Evolutionary conservation across 1,140 invertebrate species (phyloP), one percentile per base, ranked within the genome.

Genomic region (Heliconius hermathena): DNA sequence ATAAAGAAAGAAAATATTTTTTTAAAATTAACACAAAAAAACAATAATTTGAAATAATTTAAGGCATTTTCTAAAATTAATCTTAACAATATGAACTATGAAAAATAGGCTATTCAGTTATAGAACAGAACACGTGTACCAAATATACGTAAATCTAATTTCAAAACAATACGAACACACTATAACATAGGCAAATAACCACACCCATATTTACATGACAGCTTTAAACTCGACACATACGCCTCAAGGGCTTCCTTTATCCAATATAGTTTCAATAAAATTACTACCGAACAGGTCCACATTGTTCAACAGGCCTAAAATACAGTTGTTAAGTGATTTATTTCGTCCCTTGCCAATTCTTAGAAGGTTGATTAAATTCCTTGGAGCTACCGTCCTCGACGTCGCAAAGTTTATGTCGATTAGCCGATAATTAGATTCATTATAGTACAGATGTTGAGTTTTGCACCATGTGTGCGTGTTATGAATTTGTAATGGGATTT

Each of bases 351-450:
- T 79, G 87, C 88, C 86, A 85, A 90, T 91, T 91, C 89, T 89
- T 88, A 89, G 89, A 22, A 79, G 83, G 83, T 88, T 92, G 89
- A 92, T 92, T 91, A 92, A 92, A 92, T 92, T 92, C 88, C 88
- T 81, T 71, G 38, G 82, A 88, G 86, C 86, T 85, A 77, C 77
- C 83, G 83, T 86, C 80, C 83, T 85, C 85, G 85, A 86, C 84
- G 85, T 66, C 60, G 60, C 60, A 29, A 90, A 91, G 73, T 90
- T 90, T 85, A 85, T 85, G 83, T 88, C 86, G 87, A 90, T 90
- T 90, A 87, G 83, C 78, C 85, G 77, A 88, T 90, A 89, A 92
- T 91, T 89, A 85, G 84, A 88, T 90, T 87, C 82, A 66, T 66
- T 66, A 66, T 26, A n/a, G 41, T 46, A 46, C 41, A 46, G 60